Base-by-base conservation (phyloP, 64 coral and sea anemone species). In the Acropora tenuis region DNA sequence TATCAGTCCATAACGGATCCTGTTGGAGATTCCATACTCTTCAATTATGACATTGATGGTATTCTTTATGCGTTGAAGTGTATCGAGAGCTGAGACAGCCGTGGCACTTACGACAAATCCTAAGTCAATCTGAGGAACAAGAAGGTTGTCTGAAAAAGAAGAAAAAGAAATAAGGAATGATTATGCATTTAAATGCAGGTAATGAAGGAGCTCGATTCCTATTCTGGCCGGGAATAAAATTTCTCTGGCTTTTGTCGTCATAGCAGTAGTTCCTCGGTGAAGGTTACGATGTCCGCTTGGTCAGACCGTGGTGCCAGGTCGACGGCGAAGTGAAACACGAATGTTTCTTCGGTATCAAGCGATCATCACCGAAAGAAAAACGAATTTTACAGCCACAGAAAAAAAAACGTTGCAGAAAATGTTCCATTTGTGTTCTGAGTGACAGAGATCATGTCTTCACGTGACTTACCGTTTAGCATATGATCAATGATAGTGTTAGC, bases 1-100 rank as follows among this genome's bases (percentile, higher is more conserved):
- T 40, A 92, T 79, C 8, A 92, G 71, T 47, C 81, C 81, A 80
- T 80, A 92, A n/a, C 80, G 82, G 9, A 92, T 19, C 15, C 72
- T 0, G 52, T 55, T 74, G 18, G 48, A 75, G 80, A 84, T 43
- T 40, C 89, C 89, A 84, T 91, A 91, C 41, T 84, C 81, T 9
- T 91, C 89, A 43, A 91, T 43, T 12, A 91, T 91, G 18, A 52
- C 52, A 76, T 45, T 76, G 3, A 91, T 53, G 6, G 89, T 52
- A 8, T 91, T 69, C 49, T 91, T 91, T 6, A 91, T 69, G 18
- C 73, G 71, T 49, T 59, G 11, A 47, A 91, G 83, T 8, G 89
- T 91, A 9, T 82, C 49, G 8, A 71, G 41, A 2, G 89, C 78
- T 60, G 71, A 73, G 2, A 61, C 42, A 2, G 89, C 79, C 43